These are phyloP conservation scores for Typhlichthys subterraneus DNA, from an alignment of 2,797 vertebrate species.

Conservation along the genomic window DNA sequence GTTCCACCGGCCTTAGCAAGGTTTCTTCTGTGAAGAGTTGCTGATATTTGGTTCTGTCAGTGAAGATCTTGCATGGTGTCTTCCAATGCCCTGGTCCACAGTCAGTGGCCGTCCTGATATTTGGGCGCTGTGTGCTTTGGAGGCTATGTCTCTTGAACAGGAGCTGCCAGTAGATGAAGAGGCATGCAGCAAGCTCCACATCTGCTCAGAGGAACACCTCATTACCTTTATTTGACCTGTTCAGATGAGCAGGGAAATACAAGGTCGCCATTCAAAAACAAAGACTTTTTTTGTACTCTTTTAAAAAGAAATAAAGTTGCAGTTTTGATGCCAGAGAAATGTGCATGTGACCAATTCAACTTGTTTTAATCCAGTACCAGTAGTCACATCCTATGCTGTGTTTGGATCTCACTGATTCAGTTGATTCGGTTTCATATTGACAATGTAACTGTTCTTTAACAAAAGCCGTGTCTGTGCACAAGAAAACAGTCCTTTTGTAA, in stretches of 20 bases:
- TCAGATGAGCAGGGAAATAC: conserved; percentile 41
- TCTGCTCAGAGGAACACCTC: conserved; percentile 67
- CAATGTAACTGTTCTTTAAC: conserved; percentile 72
- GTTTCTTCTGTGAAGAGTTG: conserved; percentile 98
- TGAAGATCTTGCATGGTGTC: conserved; percentile 74
- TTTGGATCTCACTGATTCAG: conserved; percentile 65
- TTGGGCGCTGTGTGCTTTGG: conserved; percentile 75
- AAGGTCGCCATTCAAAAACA: conserved; percentile 50
- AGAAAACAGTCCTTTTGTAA: conserved; percentile 85
- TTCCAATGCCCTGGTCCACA: conserved; percentile 65
- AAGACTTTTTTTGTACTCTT: conserved; percentile 42
- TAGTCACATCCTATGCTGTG: conserved; percentile 67
- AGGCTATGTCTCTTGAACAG: conserved; percentile 80
- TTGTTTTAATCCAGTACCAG: conserved; percentile 78
- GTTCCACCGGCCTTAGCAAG: conserved; percentile 97
- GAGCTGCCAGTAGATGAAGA: conserved; percentile 53
- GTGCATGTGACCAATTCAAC: conserved; percentile 84
- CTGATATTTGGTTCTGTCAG: conserved; percentile 71
- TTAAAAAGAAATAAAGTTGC: conserved; percentile 58
- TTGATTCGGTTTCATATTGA: conserved; percentile 77
- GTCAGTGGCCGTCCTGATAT: conserved; percentile 75
- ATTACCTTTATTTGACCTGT: conserved; percentile 56
- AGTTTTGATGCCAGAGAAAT: conserved; percentile 63
- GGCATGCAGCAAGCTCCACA: conserved; percentile 57
- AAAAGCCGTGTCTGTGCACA: conserved; percentile 85